Evolutionary conservation across 2,113 vertebrate genomes (phyloP), one percentile per base, ranked within the genome.

Genomic region (Periophthalmodon schlosseri): DNA sequence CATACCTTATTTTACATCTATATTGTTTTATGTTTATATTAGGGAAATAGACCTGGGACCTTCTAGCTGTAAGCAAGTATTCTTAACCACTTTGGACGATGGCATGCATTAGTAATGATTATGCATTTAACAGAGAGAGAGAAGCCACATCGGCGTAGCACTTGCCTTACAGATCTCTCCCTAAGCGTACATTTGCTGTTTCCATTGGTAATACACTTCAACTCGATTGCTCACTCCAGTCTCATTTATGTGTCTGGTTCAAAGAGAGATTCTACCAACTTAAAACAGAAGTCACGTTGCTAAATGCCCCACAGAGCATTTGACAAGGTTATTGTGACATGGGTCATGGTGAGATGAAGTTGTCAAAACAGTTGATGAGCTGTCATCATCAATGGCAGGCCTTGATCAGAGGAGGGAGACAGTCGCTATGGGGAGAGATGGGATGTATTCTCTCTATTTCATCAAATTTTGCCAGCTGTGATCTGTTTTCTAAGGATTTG

Each of bases 311-410:
- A 21, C 4, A 52, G 58, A 2, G 24, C 28, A 18, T 15, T 34
- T 63, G 60, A 63, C 60, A 63, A 63, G 68, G 63, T 67, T 61
- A 57, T 3, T 47, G 60, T 64, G 14, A 39, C 36, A 57, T 10
- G 28, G 60, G 60, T 63, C 60, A 63, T 63, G 15, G 24, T 33
- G 60, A 63, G 28, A 63, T 63, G 16, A 63, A 34, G 60, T 34
- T 63, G 24, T 63, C 60, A 63, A 63, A 63, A 63, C 60, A 34
- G 28, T 15, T 24, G 56, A 58, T 63, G 60, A 63, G 60, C 60
- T 34, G 28, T 63, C 60, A 61, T 61, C 58, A 61, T 57, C 54
- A 57, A 57, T 23, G 23, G 23, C 58, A 63, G 23, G 23, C 21
- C 16, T 15, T 63, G 60, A 63, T 63, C 4, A 63, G 15, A 18